A percentile compares a stretch with the other conserved stretches of the same genome.
Evolutionary conservation across 2,888 invertebrate species (phyloP).

Genomic region (Meandrusa payeni): DNA sequence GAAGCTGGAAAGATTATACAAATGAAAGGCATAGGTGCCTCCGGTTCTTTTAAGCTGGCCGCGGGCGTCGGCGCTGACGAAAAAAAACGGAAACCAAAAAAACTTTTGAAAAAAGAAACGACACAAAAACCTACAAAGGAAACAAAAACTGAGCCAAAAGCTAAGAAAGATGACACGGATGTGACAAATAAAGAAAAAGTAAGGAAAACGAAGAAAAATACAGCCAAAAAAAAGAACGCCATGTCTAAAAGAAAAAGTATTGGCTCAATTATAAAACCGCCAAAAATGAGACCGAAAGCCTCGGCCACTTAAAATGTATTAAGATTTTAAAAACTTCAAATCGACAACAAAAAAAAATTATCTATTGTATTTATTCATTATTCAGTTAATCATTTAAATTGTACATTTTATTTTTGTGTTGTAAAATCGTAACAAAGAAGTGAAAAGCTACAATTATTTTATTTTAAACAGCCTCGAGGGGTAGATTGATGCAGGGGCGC

Average conservation of each 20-base stretch:
- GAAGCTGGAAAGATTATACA: conserved; percentile 57
- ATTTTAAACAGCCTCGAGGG: too few relatives aligned
- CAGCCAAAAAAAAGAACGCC: conserved; percentile 45
- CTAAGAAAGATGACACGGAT: not conserved
- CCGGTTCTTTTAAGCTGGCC: conserved; percentile 61
- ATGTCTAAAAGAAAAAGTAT: conserved; percentile 62
- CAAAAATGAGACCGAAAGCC: conserved; percentile 70
- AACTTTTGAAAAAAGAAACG: conserved; percentile 5
- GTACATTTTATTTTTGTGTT: too few relatives aligned
- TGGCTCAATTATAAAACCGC: conserved; percentile 63
- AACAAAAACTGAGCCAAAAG: conserved; percentile 8
- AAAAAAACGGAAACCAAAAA: conserved; percentile 35
- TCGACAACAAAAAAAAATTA: too few relatives aligned
- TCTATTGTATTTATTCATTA: too few relatives aligned
- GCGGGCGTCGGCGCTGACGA: conserved; percentile 36
- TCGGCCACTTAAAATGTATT: too few relatives aligned
- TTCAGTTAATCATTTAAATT: too few relatives aligned
- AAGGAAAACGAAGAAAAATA: conserved; percentile 32
- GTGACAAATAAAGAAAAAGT: conserved; percentile 20
- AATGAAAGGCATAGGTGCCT: conserved; percentile 57
- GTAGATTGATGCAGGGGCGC: too few relatives aligned
- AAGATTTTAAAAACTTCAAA: too few relatives aligned
- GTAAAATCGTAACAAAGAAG: too few relatives aligned
- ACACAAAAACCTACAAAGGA: conserved; percentile 24
- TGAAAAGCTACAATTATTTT: too few relatives aligned